Conservation (phyloP, 2,888 invertebrate genomes). For the Panopea generosa region DNA sequence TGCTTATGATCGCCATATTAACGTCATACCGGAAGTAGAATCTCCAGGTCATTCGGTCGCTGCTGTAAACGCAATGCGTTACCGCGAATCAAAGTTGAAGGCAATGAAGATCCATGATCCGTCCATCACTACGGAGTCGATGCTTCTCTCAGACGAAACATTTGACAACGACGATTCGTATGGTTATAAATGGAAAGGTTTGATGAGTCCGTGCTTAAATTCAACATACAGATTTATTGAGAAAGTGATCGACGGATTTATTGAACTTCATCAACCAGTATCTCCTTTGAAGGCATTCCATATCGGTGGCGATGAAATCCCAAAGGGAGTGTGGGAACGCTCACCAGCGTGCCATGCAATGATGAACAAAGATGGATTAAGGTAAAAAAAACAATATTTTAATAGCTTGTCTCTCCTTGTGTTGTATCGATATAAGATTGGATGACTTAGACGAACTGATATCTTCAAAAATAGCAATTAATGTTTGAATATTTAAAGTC, state of each 20-base stretch:
- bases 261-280: constrained; percentile 52
- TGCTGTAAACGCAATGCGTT: constrained; percentile 40
- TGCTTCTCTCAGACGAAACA: too few species aligned
- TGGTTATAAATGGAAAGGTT: constrained; percentile 65
- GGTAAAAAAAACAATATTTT: too few species aligned
- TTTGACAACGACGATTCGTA: too few species aligned
- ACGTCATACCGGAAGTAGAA: constrained; percentile 82
- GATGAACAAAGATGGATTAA: not conserved
- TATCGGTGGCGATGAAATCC: constrained; percentile 69
- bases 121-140: too few species aligned
- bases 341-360: constrained; percentile 26
- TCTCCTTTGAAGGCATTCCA: constrained; percentile 60
- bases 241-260: constrained; percentile 44
- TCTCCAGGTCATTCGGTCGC: constrained; percentile 76
- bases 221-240: constrained; percentile 65
- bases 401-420: too few species aligned
- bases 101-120: too few species aligned
- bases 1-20: constrained; percentile 70
- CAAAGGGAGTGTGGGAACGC: constrained; percentile 63
- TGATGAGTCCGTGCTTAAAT: constrained; percentile 73
- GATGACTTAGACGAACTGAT: too few species aligned
- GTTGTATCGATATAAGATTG: too few species aligned
- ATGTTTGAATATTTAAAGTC: too few species aligned
- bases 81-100: not conserved
- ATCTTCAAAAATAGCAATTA: too few species aligned